Evolutionary conservation across 1,140 invertebrate species (phyloP).

Genomic region (Zaprionus ghesquierei): DNA sequence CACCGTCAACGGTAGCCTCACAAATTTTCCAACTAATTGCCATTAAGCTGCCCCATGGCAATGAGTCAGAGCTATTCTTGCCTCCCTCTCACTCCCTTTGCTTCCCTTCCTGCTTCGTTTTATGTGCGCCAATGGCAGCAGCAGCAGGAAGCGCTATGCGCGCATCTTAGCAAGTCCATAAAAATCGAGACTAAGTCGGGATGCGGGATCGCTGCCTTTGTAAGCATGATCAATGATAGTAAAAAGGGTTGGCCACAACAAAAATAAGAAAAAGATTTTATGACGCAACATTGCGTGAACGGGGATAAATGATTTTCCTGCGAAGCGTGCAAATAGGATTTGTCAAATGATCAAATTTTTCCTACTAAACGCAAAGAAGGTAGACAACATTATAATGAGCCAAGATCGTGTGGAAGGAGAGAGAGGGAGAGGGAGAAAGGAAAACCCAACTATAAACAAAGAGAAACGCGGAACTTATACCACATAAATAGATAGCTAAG

Average conservation of each 20-base stretch:
- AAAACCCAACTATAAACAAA: constrained; percentile 9
- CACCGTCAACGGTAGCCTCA: constrained; percentile 47
- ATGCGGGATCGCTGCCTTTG: constrained; percentile 1
- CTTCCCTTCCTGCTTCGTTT: neutral
- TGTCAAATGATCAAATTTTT: constrained; percentile 62
- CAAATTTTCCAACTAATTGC: constrained; percentile 74
- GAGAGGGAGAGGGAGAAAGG: neutral
- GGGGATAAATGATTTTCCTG: constrained; percentile 69
- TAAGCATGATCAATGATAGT: constrained; percentile 73
- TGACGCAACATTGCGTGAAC: constrained; percentile 12
- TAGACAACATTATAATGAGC: constrained; percentile 49
- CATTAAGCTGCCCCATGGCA: constrained; percentile 46
- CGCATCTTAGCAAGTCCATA: constrained; percentile 73
- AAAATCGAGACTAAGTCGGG: constrained; percentile 41
- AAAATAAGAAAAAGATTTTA: constrained; percentile 50
- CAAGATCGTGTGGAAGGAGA: neutral
- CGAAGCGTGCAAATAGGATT: constrained; percentile 76
- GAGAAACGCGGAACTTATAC: neutral
- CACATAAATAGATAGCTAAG: neutral
- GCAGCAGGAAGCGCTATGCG: constrained; percentile 35
- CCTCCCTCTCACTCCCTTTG: neutral
- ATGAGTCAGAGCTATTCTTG: constrained; percentile 40
- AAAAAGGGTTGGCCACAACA: constrained; percentile 48
- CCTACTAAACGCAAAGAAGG: constrained; percentile 46
- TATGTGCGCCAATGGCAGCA: constrained; percentile 8